Evolutionary conservation across 2,113 vertebrate genomes (phyloP).

Genomic region (Turnix velox): DNA sequence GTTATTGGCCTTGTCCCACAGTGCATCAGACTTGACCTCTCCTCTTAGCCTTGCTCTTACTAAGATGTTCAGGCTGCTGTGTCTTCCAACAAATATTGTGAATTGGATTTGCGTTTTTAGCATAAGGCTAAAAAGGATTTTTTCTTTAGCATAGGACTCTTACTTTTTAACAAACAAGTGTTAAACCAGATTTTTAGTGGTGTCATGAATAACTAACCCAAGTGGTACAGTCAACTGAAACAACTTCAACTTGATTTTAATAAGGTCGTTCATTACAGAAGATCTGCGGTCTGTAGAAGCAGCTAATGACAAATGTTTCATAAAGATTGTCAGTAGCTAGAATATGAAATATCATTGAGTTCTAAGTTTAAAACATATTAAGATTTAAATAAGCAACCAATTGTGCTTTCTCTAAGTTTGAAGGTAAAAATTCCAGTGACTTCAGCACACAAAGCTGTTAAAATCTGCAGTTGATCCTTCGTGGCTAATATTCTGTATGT

Average conservation of each 20-base stretch:
- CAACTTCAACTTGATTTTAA: background rate
- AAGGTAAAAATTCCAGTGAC: fast-evolving
- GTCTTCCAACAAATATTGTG: background rate
- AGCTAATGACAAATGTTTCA: background rate
- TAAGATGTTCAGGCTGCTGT: background rate
- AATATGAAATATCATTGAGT: background rate
- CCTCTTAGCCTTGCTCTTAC: background rate
- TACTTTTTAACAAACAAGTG: background rate
- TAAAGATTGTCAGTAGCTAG: background rate
- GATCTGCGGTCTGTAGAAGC: background rate
- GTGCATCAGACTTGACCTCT: background rate
- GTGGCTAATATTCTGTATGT: background rate
- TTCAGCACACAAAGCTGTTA: background rate
- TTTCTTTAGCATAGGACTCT: background rate
- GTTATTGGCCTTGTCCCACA: background rate
- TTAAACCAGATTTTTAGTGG: background rate
- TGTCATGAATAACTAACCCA: background rate
- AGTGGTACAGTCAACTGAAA: background rate
- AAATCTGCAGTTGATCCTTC: background rate
- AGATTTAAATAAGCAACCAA: background rate
- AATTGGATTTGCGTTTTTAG: background rate
- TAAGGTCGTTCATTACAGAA: background rate
- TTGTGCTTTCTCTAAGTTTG: background rate
- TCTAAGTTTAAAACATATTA: slow-evolving; percentile 3
- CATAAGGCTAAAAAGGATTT: too few species aligned